phyloP scores from a whole-genome alignment of 2,113 vertebrate species.

The Erythrocercus mccallii region DNA sequence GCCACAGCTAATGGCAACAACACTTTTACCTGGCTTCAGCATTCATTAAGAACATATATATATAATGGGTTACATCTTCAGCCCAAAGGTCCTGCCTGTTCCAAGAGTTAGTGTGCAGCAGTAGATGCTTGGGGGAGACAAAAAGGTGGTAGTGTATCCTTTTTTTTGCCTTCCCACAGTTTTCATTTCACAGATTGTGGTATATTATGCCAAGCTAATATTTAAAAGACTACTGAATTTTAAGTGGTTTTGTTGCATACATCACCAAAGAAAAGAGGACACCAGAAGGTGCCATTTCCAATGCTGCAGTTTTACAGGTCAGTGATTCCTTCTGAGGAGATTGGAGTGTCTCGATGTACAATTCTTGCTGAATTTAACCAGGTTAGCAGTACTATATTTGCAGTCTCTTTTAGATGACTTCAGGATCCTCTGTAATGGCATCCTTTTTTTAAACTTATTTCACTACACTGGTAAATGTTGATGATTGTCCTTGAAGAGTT shows the following conservation, averaged over 20 bases:
- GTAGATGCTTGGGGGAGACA: not conserved
- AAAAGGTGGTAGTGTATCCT: not conserved
- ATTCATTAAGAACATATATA: not conserved
- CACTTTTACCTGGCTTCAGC: not conserved
- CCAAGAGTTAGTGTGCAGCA: not conserved
- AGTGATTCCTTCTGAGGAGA: not conserved
- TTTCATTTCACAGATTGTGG: not conserved
- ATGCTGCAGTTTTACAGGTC: slow-evolving; percentile 12
- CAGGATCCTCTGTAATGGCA: not conserved
- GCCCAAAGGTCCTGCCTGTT: not conserved
- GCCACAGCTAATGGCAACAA: not conserved
- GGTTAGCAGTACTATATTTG: not conserved
- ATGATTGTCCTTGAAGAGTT: not conserved
- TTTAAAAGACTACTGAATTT: not conserved
- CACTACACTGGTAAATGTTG: not conserved
- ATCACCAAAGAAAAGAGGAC: not conserved
- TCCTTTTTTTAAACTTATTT: not conserved
- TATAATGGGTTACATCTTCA: not conserved
- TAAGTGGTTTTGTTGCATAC: not conserved
- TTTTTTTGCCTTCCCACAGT: not conserved
- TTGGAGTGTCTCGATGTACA: not conserved
- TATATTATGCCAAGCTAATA: not conserved
- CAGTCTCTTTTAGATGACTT: not conserved
- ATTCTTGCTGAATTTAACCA: not conserved
- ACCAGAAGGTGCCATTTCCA: not conserved